Conservation (phyloP, 2,888 invertebrate species). For the Melanophora roralis region DNA sequence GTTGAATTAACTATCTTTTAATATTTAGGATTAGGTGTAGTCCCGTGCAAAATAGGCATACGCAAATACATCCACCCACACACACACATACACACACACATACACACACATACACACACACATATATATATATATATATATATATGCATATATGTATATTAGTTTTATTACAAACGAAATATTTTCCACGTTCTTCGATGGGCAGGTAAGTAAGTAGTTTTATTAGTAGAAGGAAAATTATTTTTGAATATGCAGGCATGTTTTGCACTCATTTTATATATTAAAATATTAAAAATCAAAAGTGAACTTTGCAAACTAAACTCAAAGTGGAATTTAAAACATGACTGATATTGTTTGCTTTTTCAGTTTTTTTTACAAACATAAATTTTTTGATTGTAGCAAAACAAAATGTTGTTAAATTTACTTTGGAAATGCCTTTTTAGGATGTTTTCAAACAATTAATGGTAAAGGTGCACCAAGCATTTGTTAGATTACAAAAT, state of each 20-base stretch:
- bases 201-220: background rate
- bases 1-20: background rate
- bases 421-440: background rate
- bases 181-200: too few relatives aligned
- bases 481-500: conserved; percentile 43
- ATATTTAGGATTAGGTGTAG: conserved; percentile 41
- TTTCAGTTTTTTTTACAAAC: too few relatives aligned
- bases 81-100: background rate
- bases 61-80: background rate
- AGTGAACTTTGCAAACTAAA: too few relatives aligned
- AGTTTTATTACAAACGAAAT: too few relatives aligned
- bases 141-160: too few relatives aligned
- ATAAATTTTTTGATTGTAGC: too few relatives aligned
- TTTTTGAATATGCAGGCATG: too few relatives aligned
- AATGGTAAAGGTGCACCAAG: conserved; percentile 53
- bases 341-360: too few relatives aligned
- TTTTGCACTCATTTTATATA: background rate
- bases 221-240: too few relatives aligned
- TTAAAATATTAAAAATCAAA: too few relatives aligned
- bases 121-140: background rate
- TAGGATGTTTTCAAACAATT: background rate
- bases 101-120: background rate
- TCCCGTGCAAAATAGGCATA: conserved; percentile 59
- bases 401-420: too few relatives aligned
- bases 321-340: too few relatives aligned